Percentiles rank a stretch among this genome's conserved stretches.
phyloP scores from a whole-genome alignment of 2,797 vertebrate species.

The Oryzias sinensis region DNA sequence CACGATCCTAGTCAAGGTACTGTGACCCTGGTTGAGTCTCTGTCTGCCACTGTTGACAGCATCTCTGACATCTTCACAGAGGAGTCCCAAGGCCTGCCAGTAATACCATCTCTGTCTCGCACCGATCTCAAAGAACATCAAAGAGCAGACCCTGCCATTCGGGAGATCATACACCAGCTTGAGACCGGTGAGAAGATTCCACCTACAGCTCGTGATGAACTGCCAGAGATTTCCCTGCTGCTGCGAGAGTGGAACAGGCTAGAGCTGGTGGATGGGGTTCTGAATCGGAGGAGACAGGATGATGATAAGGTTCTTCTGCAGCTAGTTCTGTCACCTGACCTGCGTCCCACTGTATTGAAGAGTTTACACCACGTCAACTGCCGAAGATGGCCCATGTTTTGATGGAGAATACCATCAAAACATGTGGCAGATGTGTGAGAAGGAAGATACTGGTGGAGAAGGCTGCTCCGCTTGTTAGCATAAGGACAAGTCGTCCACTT shows the following conservation, averaged over 20 bases:
- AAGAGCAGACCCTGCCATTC: neutral
- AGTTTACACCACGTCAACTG: neutral
- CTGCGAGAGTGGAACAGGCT: neutral
- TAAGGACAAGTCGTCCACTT: neutral
- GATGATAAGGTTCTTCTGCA: neutral
- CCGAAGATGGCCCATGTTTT: neutral
- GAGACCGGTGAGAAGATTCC: neutral
- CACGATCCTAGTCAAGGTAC: too few species aligned
- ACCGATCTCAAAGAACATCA: neutral
- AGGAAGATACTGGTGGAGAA: neutral
- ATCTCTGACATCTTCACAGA: neutral
- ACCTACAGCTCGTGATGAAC: neutral
- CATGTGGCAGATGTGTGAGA: neutral
- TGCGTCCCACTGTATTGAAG: neutral
- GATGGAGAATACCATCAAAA: neutral
- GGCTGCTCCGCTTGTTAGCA: too few species aligned
- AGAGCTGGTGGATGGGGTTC: neutral
- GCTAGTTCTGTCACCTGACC: neutral
- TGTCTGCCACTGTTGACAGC: too few species aligned
- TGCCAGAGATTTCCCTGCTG: too few species aligned
- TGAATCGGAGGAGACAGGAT: too few species aligned
- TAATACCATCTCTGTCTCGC: neutral
- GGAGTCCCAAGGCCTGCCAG: neutral
- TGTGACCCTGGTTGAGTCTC: neutral
- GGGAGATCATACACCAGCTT: neutral